phyloP scores from a whole-genome alignment of 2,888 invertebrate genomes.

The Himalopsyche japonica region DNA sequence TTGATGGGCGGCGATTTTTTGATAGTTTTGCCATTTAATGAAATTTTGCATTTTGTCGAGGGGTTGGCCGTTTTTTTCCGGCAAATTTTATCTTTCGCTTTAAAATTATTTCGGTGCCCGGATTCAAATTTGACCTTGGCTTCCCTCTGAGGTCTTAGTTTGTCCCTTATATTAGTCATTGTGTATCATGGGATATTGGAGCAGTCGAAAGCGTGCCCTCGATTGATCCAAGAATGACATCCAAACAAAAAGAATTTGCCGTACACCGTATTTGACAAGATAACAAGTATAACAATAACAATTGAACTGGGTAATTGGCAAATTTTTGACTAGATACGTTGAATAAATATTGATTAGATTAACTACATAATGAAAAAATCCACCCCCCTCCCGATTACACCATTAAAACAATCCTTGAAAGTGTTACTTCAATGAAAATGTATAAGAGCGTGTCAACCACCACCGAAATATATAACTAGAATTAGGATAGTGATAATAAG shows the following conservation, averaged over 20 bases:
- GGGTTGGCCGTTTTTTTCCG: slow-evolving; percentile 19
- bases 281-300: not conserved
- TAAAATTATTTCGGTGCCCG: slow-evolving; percentile 24
- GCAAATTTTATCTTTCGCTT: slow-evolving; percentile 30
- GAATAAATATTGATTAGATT: slow-evolving; percentile 1
- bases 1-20: not conserved
- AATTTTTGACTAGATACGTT: slow-evolving; percentile 32
- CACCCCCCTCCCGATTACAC: not conserved
- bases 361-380: not conserved
- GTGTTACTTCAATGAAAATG: not conserved
- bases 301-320: slow-evolving; percentile 23
- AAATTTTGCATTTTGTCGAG: slow-evolving; percentile 8
- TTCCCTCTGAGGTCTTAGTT: slow-evolving; percentile 40
- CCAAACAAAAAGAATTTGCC: not conserved
- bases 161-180: slow-evolving; percentile 58
- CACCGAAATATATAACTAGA: slow-evolving; percentile 17
- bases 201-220: not conserved
- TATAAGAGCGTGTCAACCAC: slow-evolving; percentile 4
- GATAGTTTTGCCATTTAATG: slow-evolving; percentile 8
- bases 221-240: not conserved
- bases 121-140: slow-evolving; percentile 46
- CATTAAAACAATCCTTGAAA: not conserved
- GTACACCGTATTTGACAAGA: not conserved
- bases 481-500: not conserved
- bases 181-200: slow-evolving; percentile 30